These are phyloP conservation scores for Euzophera pinguis DNA, from an alignment of 2,888 invertebrate genomes.

Conservation along the genomic window DNA sequence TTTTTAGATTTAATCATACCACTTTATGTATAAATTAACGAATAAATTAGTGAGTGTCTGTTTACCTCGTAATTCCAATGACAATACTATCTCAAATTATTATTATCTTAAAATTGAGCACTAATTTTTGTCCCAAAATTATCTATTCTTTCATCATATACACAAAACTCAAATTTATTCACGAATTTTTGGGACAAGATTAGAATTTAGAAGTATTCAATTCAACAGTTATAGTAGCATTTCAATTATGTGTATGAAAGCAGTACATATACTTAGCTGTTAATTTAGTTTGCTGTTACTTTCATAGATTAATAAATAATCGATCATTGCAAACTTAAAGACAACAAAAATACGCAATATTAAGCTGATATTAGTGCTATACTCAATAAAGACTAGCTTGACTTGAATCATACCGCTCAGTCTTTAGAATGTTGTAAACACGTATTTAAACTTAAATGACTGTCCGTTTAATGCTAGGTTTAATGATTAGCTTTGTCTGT, in stretches of 20 bases:
- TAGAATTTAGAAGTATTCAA: constrained; percentile 22
- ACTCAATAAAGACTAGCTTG: too few species aligned
- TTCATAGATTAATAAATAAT: too few species aligned
- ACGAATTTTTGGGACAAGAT: constrained; percentile 27
- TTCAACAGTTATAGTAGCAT: constrained; percentile 11
- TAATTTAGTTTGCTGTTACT: constrained; percentile 19
- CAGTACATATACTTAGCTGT: constrained; percentile 28
- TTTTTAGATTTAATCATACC: background rate
- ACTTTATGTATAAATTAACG: background rate
- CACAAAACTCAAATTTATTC: background rate
- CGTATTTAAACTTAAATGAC: too few species aligned
- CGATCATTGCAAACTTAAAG: too few species aligned
- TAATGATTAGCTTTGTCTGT: background rate
- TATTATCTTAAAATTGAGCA: constrained; percentile 17
- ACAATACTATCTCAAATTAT: constrained; percentile 52
- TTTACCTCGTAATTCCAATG: constrained; percentile 55
- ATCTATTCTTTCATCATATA: background rate
- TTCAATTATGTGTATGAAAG: background rate
- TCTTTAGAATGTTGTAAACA: too few species aligned
- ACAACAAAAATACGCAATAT: too few species aligned
- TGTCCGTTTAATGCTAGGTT: background rate
- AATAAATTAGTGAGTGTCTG: constrained; percentile 26
- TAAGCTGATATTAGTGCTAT: too few species aligned
- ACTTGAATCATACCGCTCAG: too few species aligned
- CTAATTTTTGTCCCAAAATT: constrained; percentile 15